Base-by-base conservation (phyloP, 30 jellyfish, hydroid and myxozoan species). In the Catostylus mosaicus region DNA sequence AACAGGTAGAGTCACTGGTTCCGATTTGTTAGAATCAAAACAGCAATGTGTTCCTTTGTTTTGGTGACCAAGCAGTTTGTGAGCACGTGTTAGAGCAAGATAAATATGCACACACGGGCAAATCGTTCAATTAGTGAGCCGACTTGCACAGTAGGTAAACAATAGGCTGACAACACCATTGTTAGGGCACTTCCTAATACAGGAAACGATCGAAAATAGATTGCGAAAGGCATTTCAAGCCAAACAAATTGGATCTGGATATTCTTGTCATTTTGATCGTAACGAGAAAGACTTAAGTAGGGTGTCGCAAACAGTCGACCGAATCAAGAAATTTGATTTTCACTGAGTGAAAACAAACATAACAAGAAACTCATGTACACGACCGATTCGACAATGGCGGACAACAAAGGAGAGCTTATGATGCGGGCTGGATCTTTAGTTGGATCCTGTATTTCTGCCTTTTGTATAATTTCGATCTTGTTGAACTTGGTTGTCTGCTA, bases 361-460 rank as follows among this genome's bases (percentile, higher is more conserved):
- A 16, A 43, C 12, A 43, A 43, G 16, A 43, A 8, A 43, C 12
- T 16, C 56, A 43, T 43, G 56, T 16, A 43, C 56, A 16, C 27
- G 23, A 2, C 71, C 9, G 84, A 52, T 48, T 38, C 36, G n/a
- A 36, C 31, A 7, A 82, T 82, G 85, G 35, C 94, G 11, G 94
- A 84, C 18, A 67, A 47, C 52, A 48, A 68, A 27, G 69, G 74
- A 29, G 83, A 73, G 67, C 60, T 91, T 7, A 75, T 88, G 18
- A 66, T 78, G 88, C 29, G 48, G 20, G 86, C 94, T 24, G 90
- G 95, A 0, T 45, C 94, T n/a, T 50, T 80, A 59, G 88, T 91
- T 52, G 95, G 97, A 2, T 64, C 91, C n/a, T 48, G 90, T 22
- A 64, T 91, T 20, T 78, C 89, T 18, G 91, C 85, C 30, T 79